phyloP scores from a whole-genome alignment of 1,140 invertebrate genomes.

The Anastrepha obliqua region DNA sequence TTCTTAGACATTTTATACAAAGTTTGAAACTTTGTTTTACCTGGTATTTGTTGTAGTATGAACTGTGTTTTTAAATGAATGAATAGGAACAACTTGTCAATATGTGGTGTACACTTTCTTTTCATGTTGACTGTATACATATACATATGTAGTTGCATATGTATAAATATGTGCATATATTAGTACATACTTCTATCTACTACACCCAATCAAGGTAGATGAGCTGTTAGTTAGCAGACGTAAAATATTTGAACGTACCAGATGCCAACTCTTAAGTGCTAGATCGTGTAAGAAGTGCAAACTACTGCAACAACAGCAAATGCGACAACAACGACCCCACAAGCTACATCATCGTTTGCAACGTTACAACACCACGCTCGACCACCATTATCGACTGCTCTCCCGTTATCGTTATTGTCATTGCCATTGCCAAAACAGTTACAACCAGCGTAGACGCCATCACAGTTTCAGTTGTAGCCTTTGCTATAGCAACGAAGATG shows the following conservation, averaged over 20 bases:
- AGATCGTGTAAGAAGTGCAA: background rate
- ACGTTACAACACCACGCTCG: slow-evolving; percentile 33
- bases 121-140: too few species aligned
- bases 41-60: too few species aligned
- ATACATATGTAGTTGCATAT: too few species aligned
- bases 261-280: background rate
- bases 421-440: slow-evolving; percentile 28
- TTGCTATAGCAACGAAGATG: slow-evolving; percentile 19
- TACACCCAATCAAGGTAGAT: slow-evolving; percentile 21
- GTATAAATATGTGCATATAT: background rate
- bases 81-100: too few species aligned
- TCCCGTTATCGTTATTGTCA: background rate
- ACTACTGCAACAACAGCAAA: slow-evolving; percentile 11
- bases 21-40: too few species aligned
- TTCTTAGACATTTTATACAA: too few species aligned
- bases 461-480: slow-evolving; percentile 34
- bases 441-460: slow-evolving; percentile 6
- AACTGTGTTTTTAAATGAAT: too few species aligned
- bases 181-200: background rate
- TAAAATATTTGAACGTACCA: slow-evolving; percentile 3
- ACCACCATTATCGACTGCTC: background rate
- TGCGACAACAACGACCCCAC: background rate
- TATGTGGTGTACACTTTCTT: too few species aligned
- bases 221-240: background rate
- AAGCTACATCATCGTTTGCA: slow-evolving; percentile 3